Evolutionary conservation across 2,113 vertebrate genomes (phyloP).

Genomic region (Burhinus oedicnemus): DNA sequence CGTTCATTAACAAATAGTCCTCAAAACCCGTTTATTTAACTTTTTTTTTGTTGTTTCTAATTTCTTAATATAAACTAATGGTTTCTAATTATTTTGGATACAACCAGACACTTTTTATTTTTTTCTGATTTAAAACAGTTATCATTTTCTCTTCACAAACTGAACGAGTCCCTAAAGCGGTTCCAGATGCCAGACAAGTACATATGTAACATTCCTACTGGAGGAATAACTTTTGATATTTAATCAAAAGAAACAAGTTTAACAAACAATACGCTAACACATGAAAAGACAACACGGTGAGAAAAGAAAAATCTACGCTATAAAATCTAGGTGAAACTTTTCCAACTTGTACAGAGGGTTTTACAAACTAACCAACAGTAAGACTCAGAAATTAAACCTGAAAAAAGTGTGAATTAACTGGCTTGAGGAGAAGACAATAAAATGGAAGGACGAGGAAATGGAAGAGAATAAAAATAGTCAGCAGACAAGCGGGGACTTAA

Average conservation of each 20-base stretch:
- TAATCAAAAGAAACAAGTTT: conserved; percentile 47
- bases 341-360: neutral
- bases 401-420: neutral
- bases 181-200: conserved; percentile 46
- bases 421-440: neutral
- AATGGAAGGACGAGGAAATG: neutral
- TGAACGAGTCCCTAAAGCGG: conserved; percentile 15
- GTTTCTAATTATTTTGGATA: conserved; percentile 49
- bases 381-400: neutral
- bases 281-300: neutral
- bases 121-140: conserved; percentile 43
- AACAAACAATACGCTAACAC: neutral
- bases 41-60: neutral
- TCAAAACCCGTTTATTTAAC: neutral
- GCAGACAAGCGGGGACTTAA: neutral
- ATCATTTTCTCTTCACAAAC: conserved; percentile 1
- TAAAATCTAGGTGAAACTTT: neutral
- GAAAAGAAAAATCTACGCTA: neutral
- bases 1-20: neutral
- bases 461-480: neutral
- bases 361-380: neutral
- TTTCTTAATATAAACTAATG: conserved; percentile 5
- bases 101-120: neutral
- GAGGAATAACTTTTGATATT: conserved; percentile 7
- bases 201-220: neutral